These are phyloP conservation scores for Eilema caniola DNA, from an alignment of 2,888 invertebrate species.

Conservation along the genomic window DNA sequence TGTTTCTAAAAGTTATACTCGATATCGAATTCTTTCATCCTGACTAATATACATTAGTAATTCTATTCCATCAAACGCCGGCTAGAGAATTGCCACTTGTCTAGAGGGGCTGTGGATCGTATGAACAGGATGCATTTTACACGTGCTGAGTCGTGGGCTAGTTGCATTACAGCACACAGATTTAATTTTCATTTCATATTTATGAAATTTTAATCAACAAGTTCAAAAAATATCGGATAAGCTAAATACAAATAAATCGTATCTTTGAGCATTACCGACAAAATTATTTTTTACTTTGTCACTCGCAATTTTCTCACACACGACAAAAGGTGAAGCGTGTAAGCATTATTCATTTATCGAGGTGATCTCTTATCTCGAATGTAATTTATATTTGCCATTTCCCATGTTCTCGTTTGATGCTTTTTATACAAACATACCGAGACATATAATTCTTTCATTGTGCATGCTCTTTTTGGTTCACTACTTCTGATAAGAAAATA, in stretches of 20 bases:
- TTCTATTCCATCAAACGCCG: no score
- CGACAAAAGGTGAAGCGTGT: not conserved
- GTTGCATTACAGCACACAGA: no score
- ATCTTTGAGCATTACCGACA: not conserved
- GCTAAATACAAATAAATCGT: not conserved
- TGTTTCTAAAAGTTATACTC: slow-evolving; percentile 7
- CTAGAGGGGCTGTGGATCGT: no score
- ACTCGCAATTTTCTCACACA: not conserved
- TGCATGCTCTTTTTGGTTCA: not conserved
- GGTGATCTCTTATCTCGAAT: not conserved
- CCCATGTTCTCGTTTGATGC: not conserved
- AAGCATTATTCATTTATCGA: not conserved
- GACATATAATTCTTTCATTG: not conserved
- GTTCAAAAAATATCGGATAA: no score
- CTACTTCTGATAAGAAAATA: not conserved
- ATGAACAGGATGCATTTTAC: no score
- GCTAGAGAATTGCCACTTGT: no score
- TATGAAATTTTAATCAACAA: no score
- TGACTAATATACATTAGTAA: no score
- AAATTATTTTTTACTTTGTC: not conserved
- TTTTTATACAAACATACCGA: not conserved
- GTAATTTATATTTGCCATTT: not conserved
- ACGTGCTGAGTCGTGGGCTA: no score
- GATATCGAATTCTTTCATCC: not conserved
- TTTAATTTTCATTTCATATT: no score